phyloP scores from a whole-genome alignment of 2,888 invertebrate genomes.

The Stenichneumon culpator region DNA sequence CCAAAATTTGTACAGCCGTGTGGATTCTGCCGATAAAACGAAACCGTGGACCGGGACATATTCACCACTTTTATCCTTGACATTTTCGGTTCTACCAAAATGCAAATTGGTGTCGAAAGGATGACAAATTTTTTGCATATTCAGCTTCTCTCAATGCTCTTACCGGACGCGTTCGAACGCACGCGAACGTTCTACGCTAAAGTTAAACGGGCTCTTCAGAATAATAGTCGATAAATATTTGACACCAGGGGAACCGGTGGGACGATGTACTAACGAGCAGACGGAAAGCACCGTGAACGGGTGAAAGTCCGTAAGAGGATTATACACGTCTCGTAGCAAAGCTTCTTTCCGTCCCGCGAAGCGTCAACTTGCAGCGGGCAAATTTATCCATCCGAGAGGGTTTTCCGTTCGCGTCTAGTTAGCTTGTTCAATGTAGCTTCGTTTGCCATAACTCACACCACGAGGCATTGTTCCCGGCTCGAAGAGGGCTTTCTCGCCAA shows the following conservation, averaged over 20 bases:
- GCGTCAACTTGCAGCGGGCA: constrained; percentile 9
- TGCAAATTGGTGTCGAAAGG: not conserved
- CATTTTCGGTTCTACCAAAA: not conserved
- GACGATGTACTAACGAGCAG: constrained; percentile 59
- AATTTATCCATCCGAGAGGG: constrained; percentile 19
- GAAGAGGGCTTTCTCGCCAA: not conserved
- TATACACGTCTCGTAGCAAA: constrained; percentile 55
- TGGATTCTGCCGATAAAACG: not conserved
- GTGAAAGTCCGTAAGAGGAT: constrained; percentile 65
- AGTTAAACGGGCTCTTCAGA: constrained; percentile 48
- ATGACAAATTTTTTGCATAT: not conserved
- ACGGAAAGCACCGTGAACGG: constrained; percentile 58
- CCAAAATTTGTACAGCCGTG: not conserved
- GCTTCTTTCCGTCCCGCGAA: constrained; percentile 25
- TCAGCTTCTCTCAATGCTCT: not conserved
- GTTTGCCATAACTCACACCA: constrained; percentile 12
- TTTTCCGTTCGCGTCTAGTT: not conserved
- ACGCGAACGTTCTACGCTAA: not conserved
- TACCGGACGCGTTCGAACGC: not conserved
- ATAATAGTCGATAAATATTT: constrained; percentile 68
- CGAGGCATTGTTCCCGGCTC: not conserved
- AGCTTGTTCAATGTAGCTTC: constrained; percentile 22
- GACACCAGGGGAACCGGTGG: constrained; percentile 39
- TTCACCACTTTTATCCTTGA: not conserved
- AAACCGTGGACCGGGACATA: not conserved